Evolutionary conservation across 2,797 vertebrate species (phyloP).

Genomic region (Aulostomus chinensis): DNA sequence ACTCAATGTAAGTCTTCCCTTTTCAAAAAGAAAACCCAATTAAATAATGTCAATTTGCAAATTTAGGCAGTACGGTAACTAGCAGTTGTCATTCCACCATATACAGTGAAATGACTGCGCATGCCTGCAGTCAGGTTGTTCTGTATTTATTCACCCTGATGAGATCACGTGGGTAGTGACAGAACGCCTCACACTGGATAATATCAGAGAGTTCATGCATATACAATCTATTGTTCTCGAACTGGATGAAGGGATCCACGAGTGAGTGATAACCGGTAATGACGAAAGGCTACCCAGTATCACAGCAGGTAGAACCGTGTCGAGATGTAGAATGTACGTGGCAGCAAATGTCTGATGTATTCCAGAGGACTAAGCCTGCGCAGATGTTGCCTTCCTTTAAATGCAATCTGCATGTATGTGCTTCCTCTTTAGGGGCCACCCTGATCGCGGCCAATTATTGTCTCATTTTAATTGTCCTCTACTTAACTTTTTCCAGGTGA

Average conservation of each 20-base stretch:
- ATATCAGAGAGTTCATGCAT: background rate
- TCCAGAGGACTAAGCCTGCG: conserved; percentile 67
- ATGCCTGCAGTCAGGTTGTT: too few species aligned
- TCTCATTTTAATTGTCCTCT: conserved; percentile 10
- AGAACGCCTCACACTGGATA: background rate
- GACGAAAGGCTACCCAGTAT: too few species aligned
- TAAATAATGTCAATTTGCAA: too few species aligned
- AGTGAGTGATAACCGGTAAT: too few species aligned
- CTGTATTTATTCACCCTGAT: too few species aligned
- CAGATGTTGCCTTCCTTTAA: conserved; percentile 74
- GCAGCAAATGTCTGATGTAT: conserved; percentile 54
- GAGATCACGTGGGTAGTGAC: background rate
- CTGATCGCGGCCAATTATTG: conserved; percentile 24
- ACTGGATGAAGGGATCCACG: too few species aligned
- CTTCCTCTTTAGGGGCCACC: conserved; percentile 69
- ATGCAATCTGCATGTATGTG: conserved; percentile 66
- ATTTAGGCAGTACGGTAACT: too few species aligned
- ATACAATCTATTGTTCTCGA: too few species aligned
- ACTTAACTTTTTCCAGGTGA: conserved; percentile 16
- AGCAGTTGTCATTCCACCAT: too few species aligned
- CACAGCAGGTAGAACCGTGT: background rate
- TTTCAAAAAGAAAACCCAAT: too few species aligned
- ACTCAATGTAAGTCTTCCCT: too few species aligned
- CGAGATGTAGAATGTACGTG: background rate
- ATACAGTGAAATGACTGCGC: too few species aligned